A percentile compares a stretch with the other conserved stretches of the same genome.
These are phyloP conservation scores for Rutpela maculata DNA, from an alignment of 2,888 invertebrate species.

Conservation along the genomic window DNA sequence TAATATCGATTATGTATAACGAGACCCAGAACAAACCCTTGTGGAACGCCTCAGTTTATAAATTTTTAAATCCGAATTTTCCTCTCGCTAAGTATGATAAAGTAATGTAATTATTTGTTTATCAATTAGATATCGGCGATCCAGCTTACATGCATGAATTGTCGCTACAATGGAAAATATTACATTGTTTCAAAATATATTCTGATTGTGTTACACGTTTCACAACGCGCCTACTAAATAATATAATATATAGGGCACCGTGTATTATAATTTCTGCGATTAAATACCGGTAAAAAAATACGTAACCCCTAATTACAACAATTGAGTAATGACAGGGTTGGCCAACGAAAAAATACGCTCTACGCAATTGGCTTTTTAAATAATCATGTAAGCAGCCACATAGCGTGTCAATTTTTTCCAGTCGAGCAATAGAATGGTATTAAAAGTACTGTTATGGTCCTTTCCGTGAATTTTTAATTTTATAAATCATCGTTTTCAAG, in stretches of 20 bases:
- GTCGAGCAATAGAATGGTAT: conserved; percentile 16
- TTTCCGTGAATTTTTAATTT: conserved; percentile 10
- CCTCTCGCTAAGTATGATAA: no score
- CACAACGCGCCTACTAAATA: conserved; percentile 20
- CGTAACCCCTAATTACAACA: conserved; percentile 36
- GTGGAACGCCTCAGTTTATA: no score
- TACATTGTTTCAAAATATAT: conserved; percentile 1
- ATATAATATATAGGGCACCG: conserved; percentile 10
- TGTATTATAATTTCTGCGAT: conserved; percentile 29
- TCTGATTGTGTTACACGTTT: conserved; percentile 15
- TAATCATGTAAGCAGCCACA: conserved; percentile 19
- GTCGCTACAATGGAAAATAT: neutral
- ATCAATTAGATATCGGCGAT: no score
- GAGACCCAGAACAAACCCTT: no score
- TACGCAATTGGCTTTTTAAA: conserved; percentile 36
- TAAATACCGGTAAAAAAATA: conserved; percentile 34
- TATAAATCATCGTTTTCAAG: neutral
- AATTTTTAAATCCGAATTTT: no score
- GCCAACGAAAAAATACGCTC: neutral
- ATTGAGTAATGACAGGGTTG: conserved; percentile 28
- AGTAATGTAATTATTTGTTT: no score
- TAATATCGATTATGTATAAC: no score
- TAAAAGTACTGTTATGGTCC: neutral
- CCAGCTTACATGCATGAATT: neutral
- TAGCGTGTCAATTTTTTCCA: conserved; percentile 38